These are phyloP conservation scores for Helicoverpa armigera DNA, from an alignment of 1,140 invertebrate species.

Conservation along the genomic window DNA sequence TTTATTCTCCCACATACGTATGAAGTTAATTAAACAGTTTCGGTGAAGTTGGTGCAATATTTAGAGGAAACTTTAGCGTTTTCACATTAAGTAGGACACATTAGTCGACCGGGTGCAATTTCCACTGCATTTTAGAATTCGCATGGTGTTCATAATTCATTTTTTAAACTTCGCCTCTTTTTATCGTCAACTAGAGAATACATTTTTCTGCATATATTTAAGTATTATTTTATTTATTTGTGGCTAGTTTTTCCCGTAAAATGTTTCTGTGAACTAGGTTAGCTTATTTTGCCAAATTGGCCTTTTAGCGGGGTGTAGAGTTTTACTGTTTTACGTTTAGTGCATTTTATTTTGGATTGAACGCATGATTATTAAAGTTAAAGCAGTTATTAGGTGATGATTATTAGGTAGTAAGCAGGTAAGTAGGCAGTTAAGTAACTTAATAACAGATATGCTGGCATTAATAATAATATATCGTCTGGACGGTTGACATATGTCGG, in stretches of 20 bases:
- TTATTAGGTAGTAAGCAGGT: too few relatives aligned
- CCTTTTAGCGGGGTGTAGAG: too few relatives aligned
- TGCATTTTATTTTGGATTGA: too few relatives aligned
- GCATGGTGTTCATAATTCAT: slow-evolving; percentile 15
- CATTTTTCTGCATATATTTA: slow-evolving; percentile 6
- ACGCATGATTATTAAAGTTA: too few relatives aligned
- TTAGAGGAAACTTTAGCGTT: slow-evolving; percentile 25
- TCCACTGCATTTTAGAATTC: slow-evolving; percentile 25
- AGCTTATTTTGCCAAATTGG: too few relatives aligned
- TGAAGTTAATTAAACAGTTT: neutral
- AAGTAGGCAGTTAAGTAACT: too few relatives aligned
- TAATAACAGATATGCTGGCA: too few relatives aligned
- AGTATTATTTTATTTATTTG: slow-evolving; percentile 5
- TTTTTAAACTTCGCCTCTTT: slow-evolving; percentile 34
- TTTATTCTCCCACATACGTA: neutral
- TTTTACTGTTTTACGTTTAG: too few relatives aligned
- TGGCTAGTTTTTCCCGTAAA: neutral
- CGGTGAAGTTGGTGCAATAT: neutral
- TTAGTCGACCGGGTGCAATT: slow-evolving; percentile 30
- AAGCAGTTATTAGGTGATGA: too few relatives aligned
- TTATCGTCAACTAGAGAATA: slow-evolving; percentile 29
- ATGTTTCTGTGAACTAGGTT: too few relatives aligned
- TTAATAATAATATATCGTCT: too few relatives aligned
- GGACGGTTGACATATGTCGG: too few relatives aligned
- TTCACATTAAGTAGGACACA: slow-evolving; percentile 19